Percentiles rank a stretch among this genome's conserved stretches.
These are phyloP conservation scores for Gavialis gangeticus DNA, from an alignment of 2,113 vertebrate species.

Conservation along the genomic window DNA sequence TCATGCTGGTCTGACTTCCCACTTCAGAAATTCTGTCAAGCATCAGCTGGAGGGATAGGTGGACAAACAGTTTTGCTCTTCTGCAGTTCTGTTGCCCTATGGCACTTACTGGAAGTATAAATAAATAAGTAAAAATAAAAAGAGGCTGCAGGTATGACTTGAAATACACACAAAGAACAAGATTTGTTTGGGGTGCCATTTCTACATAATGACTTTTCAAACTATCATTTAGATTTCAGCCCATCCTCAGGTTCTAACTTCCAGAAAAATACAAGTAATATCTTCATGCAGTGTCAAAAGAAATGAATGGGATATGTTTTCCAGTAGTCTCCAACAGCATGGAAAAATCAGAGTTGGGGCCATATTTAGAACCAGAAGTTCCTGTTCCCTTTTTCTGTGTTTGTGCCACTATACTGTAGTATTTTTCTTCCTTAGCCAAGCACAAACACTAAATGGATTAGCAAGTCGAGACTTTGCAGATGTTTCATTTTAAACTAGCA, in stretches of 20 bases:
- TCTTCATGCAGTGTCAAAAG: not conserved
- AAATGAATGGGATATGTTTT: not conserved
- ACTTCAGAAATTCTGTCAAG: not conserved
- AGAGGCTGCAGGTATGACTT: not conserved
- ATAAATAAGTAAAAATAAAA: not conserved
- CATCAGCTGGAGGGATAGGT: not conserved
- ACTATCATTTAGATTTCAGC: not conserved
- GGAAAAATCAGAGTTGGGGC: not conserved
- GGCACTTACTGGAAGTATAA: not conserved
- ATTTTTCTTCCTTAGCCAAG: not conserved
- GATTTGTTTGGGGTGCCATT: not conserved
- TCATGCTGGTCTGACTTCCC: too few species aligned
- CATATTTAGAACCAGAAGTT: not conserved
- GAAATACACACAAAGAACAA: not conserved
- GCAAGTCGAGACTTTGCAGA: not conserved
- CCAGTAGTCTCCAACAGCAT: not conserved
- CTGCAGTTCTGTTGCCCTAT: not conserved
- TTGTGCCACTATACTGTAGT: not conserved
- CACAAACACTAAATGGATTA: not conserved
- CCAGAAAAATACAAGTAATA: not conserved
- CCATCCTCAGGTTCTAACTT: too few species aligned
- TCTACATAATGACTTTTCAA: not conserved
- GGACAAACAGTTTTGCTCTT: not conserved
- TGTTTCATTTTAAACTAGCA: not conserved
- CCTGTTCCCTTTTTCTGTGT: fast-evolving